Base-by-base conservation (phyloP, 2,888 invertebrate genomes). In the Calameuta pallipes region DNA sequence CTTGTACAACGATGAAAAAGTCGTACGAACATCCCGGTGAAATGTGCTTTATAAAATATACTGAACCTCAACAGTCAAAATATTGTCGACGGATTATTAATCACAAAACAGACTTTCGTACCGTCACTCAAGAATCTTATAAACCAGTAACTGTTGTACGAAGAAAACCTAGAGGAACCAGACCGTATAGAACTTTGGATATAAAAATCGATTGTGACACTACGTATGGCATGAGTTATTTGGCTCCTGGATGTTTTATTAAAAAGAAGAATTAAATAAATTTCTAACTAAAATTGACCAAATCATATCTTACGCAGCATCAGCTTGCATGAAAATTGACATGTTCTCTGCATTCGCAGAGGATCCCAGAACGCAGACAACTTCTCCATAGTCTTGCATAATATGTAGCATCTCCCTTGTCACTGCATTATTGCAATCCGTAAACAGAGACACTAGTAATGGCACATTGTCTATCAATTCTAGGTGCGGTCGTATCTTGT, bases 401-500 rank as follows among this genome's bases (percentile, higher is more conserved):
- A 99, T 99, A 86, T 95, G 94, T 81, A 97, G 92, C 99, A 99
- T 99, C 92, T 97, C 96, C 41, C 95, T 94, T 0, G 98, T 98
- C 23, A 97, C 97, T 82, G 95, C 93, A n/a, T 98, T 95, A 1
- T 97, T 97, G 92, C 99, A 99, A 92, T 99, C 99, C 0, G 99
- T 99, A 92, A 99, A 99, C 15, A 99, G 94, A 0, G 98, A 98
- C 31, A 99, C 99, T 77, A 99, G 94, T 41, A 99, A 93, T 6
- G 99, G 99, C 76, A 99, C 99, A 93, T 99, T 99, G 92, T 99
- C 99, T 76, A 99, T 98, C 84, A 96, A 94, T 90, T 98, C 97
- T 84, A 99, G 95, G 92, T 99, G 99, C 0, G 98, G 98, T 0
- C 98, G 95, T 85, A 99, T 98, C 92, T 98, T 98, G 88, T 98